Percentiles rank a stretch among this genome's conserved stretches.
Conservation (phyloP, 1,140 invertebrate species). For the Tetraneura akinire region DNA sequence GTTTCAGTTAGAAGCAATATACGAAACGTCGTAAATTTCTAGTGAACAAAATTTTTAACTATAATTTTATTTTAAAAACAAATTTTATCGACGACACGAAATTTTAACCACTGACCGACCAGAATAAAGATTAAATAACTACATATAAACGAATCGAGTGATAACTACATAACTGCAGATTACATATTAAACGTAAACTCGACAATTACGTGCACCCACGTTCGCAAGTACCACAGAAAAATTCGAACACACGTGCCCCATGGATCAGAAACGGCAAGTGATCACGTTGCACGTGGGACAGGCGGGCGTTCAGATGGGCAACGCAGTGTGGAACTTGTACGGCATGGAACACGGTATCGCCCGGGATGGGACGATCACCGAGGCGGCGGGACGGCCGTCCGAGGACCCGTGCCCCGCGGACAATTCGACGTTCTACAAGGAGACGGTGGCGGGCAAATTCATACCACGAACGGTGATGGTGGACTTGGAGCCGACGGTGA, state of each 20-base stretch:
- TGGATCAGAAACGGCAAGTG: slow-evolving; percentile 49
- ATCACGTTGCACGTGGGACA: slow-evolving; percentile 60
- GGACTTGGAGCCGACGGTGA: slow-evolving; percentile 78
- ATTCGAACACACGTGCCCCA: background rate
- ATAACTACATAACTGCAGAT: background rate
- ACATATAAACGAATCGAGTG: no score
- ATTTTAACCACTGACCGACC: background rate
- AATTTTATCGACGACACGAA: background rate
- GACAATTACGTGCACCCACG: background rate
- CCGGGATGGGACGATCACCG: slow-evolving; percentile 64
- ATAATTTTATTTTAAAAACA: background rate
- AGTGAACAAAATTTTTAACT: background rate
- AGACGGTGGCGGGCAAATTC: slow-evolving; percentile 70
- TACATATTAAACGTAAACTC: background rate
- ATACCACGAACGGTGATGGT: slow-evolving; percentile 81
- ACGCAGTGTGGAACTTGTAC: slow-evolving; percentile 79
- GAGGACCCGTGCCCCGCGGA: background rate
- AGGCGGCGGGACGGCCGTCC: background rate
- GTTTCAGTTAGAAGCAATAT: background rate
- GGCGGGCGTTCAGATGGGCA: slow-evolving; percentile 85
- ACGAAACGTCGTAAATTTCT: background rate
- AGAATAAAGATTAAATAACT: no score
- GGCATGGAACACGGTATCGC: slow-evolving; percentile 81
- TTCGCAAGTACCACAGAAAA: background rate
- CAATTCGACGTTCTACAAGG: slow-evolving; percentile 67